Evolutionary conservation across 1,140 invertebrate species (phyloP), one percentile per base, ranked within the genome.

Genomic region (Gonatopus flavifemur): DNA sequence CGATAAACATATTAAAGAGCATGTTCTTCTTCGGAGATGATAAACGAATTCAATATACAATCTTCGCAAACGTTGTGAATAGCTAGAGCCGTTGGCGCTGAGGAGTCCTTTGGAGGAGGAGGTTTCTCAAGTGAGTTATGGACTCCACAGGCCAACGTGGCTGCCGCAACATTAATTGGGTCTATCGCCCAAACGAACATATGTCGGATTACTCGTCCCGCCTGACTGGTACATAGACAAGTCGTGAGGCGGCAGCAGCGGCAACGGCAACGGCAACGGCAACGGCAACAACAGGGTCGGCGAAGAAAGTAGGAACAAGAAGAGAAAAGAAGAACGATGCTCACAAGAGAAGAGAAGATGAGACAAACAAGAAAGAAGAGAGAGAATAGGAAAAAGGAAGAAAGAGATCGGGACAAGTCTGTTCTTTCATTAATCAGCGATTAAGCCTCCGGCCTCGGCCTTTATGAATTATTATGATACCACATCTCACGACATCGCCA

Each of bases 381-480:
- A 36, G 42, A 20, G 53, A 44, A 60, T 18, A 50, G 51, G 49
- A 54, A 58, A 62, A 61, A 52, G 59, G 52, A 66, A 61, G 44
- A 53, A 55, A 46, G 40, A 55, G 61, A 67, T 66, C 56, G 59
- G 54, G 60, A 66, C 59, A 66, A 68, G 62, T 66, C 62, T 58
- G 64, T 64, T 66, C 58, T 62, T 72, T 72, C 70, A 76, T 77
- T 77, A 77, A 76, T 77, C 72, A 75, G 63, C 69, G 70, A 70
- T 77, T 73, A 70, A 75, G 69, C 56, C 64, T 55, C 64, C 62
- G 66, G 66, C 59, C 66, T 60, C 61, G 66, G 62, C 65, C 64
- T 70, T 75, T 76, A 75, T 77, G 73, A 77, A 77, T 77, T 73
- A 77, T 77, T 74, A 75, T 74, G 72, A 75, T 76, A 74, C 70